Evolutionary conservation across 2,797 vertebrate species (phyloP).

Genomic region (Gambusia yucatana): DNA sequence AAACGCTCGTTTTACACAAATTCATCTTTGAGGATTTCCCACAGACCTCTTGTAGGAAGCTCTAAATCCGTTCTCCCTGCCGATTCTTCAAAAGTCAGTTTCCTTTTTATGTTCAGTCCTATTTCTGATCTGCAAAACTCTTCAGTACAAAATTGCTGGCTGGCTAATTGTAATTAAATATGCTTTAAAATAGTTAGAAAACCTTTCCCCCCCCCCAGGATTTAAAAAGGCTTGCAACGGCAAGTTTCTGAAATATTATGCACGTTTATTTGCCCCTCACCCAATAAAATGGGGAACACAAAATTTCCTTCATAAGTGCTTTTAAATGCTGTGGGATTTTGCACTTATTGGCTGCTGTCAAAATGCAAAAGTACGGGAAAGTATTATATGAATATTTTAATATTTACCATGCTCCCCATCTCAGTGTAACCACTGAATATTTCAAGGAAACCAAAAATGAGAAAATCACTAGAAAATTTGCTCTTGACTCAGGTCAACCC

Average conservation of each 20-base stretch:
- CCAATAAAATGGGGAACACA: background rate
- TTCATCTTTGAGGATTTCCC: background rate
- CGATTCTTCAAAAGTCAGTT: background rate
- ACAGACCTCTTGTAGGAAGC: background rate
- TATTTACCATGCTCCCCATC: background rate
- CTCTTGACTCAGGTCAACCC: background rate
- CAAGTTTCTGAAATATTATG: background rate
- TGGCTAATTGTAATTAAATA: background rate
- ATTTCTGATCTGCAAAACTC: background rate
- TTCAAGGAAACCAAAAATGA: background rate
- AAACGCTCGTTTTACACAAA: background rate
- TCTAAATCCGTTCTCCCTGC: no score
- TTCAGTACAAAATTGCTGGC: background rate
- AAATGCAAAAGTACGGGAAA: background rate
- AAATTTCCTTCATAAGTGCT: background rate
- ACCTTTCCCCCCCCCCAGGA: background rate
- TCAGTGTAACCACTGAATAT: no score
- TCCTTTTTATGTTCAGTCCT: background rate
- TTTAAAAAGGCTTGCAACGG: background rate
- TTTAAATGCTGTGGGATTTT: background rate
- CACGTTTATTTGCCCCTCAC: background rate
- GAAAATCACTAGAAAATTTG: background rate
- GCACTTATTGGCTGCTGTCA: background rate
- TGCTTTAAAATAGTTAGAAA: background rate
- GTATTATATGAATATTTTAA: background rate